Conservation (phyloP, 2,888 invertebrate species). For the Eilema depressum region DNA sequence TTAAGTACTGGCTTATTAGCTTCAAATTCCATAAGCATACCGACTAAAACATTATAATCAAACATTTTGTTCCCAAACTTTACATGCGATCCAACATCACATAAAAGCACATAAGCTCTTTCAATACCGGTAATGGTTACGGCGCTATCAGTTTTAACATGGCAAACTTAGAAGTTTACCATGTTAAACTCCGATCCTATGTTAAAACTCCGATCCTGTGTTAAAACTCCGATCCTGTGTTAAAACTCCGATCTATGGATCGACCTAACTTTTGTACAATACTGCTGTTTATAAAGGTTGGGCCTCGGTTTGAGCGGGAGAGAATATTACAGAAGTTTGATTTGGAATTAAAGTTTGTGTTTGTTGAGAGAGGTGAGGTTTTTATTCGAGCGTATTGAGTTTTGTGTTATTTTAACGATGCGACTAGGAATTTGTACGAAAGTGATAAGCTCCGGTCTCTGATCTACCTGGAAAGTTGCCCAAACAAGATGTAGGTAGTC, state of each 20-base stretch:
- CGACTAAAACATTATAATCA: not conserved
- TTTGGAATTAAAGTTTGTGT: not conserved
- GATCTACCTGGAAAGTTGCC: too few species aligned
- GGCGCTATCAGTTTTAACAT: conserved; percentile 30
- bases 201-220: not conserved
- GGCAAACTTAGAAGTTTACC: conserved; percentile 32
- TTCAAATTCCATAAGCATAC: not conserved
- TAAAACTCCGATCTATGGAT: not conserved
- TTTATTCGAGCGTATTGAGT: too few species aligned
- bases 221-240: not conserved
- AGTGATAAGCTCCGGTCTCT: too few species aligned
- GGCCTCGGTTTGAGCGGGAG: conserved; percentile 24
- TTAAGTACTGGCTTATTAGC: not conserved
- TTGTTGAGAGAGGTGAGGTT: not conserved
- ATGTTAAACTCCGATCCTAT: not conserved
- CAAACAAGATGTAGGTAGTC: too few species aligned
- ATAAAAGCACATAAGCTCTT: conserved; percentile 24
- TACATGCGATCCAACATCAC: not conserved
- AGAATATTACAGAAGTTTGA: not conserved
- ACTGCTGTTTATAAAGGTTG: conserved; percentile 19
- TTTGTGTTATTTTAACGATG: too few species aligned
- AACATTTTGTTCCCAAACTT: conserved; percentile 11
- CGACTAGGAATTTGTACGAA: too few species aligned
- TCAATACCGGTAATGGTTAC: conserved; percentile 27
- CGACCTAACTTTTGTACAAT: conserved; percentile 28